Conservation (phyloP, 2,888 invertebrate species). For the Pocota personata region DNA sequence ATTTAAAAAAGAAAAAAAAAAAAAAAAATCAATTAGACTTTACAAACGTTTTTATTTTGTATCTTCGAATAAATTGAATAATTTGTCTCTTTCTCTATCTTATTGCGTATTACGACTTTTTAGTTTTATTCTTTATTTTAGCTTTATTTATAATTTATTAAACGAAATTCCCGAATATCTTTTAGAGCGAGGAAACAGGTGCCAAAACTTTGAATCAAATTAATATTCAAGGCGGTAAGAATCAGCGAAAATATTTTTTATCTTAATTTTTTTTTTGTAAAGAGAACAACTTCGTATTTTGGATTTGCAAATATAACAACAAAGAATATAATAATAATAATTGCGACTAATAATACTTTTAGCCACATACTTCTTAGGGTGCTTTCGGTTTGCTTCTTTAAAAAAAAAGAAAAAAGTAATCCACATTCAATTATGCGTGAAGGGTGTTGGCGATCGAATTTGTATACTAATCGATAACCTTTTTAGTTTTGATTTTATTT, state of each 20-base stretch:
- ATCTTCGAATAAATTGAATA: conserved; percentile 30
- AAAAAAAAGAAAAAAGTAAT: not conserved
- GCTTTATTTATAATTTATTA: conserved; percentile 57
- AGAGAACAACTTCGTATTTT: conserved; percentile 79
- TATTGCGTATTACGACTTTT: conserved; percentile 26
- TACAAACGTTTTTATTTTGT: not conserved
- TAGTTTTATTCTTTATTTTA: conserved; percentile 25
- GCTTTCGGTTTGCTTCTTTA: conserved; percentile 45
- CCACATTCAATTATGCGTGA: conserved; percentile 35
- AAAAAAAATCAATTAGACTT: not conserved
- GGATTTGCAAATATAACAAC: conserved; percentile 46
- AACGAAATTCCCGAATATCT: conserved; percentile 71
- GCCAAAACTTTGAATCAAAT: conserved; percentile 94
- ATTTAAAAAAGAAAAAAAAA: conserved; percentile 14
- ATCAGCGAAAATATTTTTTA: conserved; percentile 77
- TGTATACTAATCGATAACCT: conserved; percentile 46
- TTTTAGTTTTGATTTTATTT: conserved; percentile 60
- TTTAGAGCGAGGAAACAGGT: conserved; percentile 96
- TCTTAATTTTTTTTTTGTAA: conserved; percentile 78
- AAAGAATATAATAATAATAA: conserved; percentile 1
- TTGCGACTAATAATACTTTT: conserved; percentile 42
- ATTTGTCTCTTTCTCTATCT: conserved; percentile 25
- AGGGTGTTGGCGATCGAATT: conserved; percentile 52
- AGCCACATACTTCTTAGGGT: conserved; percentile 9
- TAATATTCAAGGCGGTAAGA: conserved; percentile 97